Conservation (phyloP, 2,797 vertebrate genomes). For the Tenualosa thibaudeaui region DNA sequence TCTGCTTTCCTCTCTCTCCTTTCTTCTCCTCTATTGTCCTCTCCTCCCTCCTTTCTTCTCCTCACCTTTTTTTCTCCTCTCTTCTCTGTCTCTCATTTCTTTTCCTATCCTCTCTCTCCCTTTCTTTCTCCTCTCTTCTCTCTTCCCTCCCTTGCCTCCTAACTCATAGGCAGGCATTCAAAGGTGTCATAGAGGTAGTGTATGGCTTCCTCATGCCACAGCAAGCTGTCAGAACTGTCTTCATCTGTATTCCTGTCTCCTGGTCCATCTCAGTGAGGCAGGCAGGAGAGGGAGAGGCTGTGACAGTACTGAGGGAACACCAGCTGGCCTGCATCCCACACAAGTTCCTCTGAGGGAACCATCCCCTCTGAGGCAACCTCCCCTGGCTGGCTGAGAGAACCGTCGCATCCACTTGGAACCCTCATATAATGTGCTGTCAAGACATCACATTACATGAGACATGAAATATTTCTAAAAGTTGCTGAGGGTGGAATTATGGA, state of each 20-base stretch:
- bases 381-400: background rate
- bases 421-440: background rate
- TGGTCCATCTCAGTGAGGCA: background rate
- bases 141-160: background rate
- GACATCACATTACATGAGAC: background rate
- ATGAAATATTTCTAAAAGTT: background rate
- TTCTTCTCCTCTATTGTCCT: background rate
- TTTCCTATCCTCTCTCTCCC: background rate
- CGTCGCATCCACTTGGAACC: background rate
- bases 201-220: background rate
- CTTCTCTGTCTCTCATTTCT: background rate
- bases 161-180: background rate
- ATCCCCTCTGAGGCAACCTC: background rate
- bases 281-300: background rate
- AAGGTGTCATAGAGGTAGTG: background rate
- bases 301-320: background rate
- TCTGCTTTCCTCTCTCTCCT: background rate
- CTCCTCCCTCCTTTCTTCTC: background rate
- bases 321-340: background rate
- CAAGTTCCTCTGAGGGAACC: background rate
- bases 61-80: too few relatives aligned
- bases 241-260: background rate
- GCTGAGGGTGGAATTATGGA: background rate
- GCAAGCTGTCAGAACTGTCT: background rate
- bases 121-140: background rate